phyloP scores from a whole-genome alignment of 2,113 vertebrate species.

The Pithys albifrons region DNA sequence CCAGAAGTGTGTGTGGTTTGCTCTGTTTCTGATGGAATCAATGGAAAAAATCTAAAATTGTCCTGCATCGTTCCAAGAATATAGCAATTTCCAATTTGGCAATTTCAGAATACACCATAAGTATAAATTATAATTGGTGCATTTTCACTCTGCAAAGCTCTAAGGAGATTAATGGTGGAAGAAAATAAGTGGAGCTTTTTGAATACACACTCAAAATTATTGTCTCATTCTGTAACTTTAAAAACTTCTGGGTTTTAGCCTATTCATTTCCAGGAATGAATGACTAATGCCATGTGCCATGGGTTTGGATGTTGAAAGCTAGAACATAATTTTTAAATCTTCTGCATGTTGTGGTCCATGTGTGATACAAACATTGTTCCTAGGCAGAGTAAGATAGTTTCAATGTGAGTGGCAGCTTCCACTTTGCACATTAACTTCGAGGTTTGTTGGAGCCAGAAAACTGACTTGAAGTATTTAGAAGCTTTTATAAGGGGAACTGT shows the following conservation, averaged over 20 bases:
- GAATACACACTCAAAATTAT: neutral
- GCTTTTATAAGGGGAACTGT: conserved; percentile 31
- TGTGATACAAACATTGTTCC: neutral
- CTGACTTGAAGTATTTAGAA: neutral
- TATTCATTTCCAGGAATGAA: neutral
- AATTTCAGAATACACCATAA: neutral
- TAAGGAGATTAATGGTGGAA: neutral
- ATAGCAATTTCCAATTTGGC: neutral
- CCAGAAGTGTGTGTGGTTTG: neutral
- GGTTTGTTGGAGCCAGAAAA: neutral
- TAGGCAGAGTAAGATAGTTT: neutral
- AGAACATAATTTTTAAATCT: neutral
- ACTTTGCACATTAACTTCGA: neutral
- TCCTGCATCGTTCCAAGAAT: neutral
- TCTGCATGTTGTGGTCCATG: neutral
- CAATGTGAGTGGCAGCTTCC: neutral
- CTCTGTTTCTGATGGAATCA: neutral
- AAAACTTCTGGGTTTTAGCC: neutral
- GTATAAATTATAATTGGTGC: neutral
- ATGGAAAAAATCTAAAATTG: neutral
- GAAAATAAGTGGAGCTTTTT: neutral
- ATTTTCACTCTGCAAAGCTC: neutral
- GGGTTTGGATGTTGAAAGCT: neutral
- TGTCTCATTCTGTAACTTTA: neutral
- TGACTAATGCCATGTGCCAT: neutral